phyloP scores from a whole-genome alignment of 2,888 invertebrate species.

The Agrochola lychnidis region DNA sequence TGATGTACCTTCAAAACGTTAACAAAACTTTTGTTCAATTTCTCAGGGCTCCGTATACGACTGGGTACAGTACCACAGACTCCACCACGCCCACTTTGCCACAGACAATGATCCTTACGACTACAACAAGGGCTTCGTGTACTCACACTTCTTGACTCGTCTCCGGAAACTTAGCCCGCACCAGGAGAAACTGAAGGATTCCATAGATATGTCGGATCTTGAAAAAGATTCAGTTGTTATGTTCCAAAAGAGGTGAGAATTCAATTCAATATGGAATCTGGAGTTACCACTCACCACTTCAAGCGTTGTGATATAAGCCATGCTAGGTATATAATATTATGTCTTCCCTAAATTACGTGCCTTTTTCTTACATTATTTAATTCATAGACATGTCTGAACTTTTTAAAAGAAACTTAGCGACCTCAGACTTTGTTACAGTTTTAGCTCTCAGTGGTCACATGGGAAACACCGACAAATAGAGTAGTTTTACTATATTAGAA shows the following conservation, averaged over 20 bases:
- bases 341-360: background rate
- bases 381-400: background rate
- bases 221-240: slow-evolving; percentile 94
- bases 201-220: slow-evolving; percentile 95
- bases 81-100: slow-evolving; percentile 95
- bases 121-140: slow-evolving; percentile 94
- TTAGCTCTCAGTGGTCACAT: background rate
- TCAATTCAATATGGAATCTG: background rate
- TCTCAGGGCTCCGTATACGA: slow-evolving; percentile 95
- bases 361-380: background rate
- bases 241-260: slow-evolving; percentile 94
- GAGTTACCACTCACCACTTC: background rate
- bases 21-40: background rate
- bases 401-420: background rate
- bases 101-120: slow-evolving; percentile 96
- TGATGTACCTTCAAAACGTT: background rate
- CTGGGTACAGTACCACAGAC: slow-evolving; percentile 95
- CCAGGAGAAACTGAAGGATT: slow-evolving; percentile 91
- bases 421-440: background rate
- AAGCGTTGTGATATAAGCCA: background rate
- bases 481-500: background rate
- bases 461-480: background rate
- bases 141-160: slow-evolving; percentile 94
- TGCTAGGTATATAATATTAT: background rate
- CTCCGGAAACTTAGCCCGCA: slow-evolving; percentile 92